Conservation (phyloP, 2,797 vertebrate genomes). For the Thripadectes ignobilis region DNA sequence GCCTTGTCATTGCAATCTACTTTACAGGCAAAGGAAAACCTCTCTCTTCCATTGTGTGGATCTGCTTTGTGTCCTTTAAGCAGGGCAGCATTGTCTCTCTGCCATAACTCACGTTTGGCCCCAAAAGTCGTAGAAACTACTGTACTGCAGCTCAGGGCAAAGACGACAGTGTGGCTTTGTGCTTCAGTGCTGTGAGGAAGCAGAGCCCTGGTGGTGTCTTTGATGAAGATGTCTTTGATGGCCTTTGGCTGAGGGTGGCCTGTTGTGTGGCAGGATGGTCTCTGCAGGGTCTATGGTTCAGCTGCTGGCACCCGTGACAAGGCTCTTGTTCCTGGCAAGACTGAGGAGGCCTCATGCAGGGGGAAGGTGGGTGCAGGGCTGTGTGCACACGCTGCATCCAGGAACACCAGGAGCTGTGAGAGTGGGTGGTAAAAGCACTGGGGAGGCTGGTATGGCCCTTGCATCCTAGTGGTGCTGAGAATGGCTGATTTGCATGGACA, state of each 20-base stretch:
- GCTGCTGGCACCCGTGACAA: background rate
- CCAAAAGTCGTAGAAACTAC: background rate
- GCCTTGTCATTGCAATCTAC: background rate
- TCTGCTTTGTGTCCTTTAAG: background rate
- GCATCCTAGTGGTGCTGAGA: background rate
- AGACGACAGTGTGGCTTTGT: fast-evolving
- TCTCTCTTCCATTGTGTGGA: background rate
- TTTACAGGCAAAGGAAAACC: background rate
- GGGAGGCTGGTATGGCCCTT: background rate
- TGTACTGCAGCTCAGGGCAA: background rate
- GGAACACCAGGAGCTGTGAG: fast-evolving
- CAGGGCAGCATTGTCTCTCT: background rate
- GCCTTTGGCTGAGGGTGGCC: background rate
- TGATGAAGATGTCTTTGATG: background rate
- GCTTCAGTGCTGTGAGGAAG: background rate
- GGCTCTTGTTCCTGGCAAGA: background rate
- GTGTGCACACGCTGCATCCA: fast-evolving
- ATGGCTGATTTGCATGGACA: background rate
- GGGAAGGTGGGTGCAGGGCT: background rate
- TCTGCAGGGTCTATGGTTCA: background rate
- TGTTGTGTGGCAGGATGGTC: background rate
- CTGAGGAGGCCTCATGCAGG: background rate
- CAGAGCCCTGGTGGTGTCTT: background rate
- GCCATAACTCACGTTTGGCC: background rate
- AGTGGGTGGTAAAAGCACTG: background rate